These are phyloP conservation scores for Eurosta solidaginis DNA, from an alignment of 1,140 invertebrate species.

Conservation along the genomic window DNA sequence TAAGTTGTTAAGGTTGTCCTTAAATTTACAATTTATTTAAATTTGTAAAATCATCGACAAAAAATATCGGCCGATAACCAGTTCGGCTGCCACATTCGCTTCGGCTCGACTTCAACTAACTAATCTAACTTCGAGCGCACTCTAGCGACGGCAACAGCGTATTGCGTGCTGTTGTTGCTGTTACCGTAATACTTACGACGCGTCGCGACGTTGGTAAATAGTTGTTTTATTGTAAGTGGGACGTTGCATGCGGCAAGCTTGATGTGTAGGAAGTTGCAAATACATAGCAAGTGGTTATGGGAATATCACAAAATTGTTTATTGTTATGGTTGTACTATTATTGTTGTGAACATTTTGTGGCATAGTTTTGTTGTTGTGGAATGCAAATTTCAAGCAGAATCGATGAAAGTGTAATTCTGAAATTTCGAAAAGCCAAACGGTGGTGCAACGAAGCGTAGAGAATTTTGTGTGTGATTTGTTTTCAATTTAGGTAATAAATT, in stretches of 20 bases:
- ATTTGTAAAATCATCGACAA: too few species aligned
- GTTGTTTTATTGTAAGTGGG: background rate
- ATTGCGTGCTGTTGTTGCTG: background rate
- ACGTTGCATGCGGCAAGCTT: background rate
- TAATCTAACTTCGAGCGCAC: too few species aligned
- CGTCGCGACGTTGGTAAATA: background rate
- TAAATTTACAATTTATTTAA: too few species aligned
- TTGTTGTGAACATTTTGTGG: background rate
- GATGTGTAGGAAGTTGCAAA: background rate
- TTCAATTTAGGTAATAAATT: constrained; percentile 5
- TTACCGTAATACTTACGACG: too few species aligned
- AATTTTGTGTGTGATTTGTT: background rate
- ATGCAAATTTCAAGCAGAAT: background rate
- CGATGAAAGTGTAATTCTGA: background rate
- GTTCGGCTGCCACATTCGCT: too few species aligned
- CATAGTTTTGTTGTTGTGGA: background rate
- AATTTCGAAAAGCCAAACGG: background rate
- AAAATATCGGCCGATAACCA: too few species aligned
- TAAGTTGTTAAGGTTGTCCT: too few species aligned
- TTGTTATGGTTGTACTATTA: background rate
- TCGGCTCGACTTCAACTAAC: too few species aligned
- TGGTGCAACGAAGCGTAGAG: background rate
- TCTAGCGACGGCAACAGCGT: background rate
- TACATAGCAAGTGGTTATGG: background rate
- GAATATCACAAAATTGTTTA: background rate